A percentile compares a stretch with the other conserved stretches of the same genome.
Conservation (phyloP, 2,888 invertebrate species). For the Watsonalla cultraria region DNA sequence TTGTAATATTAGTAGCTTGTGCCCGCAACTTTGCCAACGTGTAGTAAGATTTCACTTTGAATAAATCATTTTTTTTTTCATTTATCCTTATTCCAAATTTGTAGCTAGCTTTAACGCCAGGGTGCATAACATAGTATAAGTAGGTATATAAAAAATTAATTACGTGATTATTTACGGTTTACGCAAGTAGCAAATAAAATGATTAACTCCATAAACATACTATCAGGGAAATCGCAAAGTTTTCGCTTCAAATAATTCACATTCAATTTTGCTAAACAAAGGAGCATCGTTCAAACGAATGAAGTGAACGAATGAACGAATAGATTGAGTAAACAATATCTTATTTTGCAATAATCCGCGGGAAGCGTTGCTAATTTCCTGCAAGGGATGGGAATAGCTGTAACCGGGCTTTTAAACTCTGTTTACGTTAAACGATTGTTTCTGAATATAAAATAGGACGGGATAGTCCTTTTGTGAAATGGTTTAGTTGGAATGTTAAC, state of each 20-base stretch:
- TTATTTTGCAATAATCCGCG: slow-evolving; percentile 73
- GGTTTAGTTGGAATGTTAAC: neutral
- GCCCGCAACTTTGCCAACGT: no score
- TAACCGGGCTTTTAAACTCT: slow-evolving; percentile 53
- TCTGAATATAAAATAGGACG: slow-evolving; percentile 40
- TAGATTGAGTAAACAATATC: slow-evolving; percentile 75
- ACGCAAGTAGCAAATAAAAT: no score
- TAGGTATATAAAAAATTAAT: no score
- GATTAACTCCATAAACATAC: neutral
- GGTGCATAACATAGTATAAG: no score
- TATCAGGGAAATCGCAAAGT: slow-evolving; percentile 17
- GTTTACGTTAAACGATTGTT: slow-evolving; percentile 49
- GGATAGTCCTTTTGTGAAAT: neutral
- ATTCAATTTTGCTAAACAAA: slow-evolving; percentile 51
- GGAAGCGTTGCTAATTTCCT: slow-evolving; percentile 75
- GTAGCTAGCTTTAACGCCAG: no score
- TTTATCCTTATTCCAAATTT: no score
- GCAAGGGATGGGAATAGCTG: slow-evolving; percentile 61
- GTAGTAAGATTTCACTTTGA: no score
- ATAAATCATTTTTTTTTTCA: no score
- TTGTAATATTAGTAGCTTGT: slow-evolving; percentile 1
- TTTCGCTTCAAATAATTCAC: slow-evolving; percentile 37
- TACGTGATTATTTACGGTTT: no score
- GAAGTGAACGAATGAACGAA: slow-evolving; percentile 59
- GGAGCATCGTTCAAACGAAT: slow-evolving; percentile 59